Conservation (phyloP, 2,113 vertebrate species). For the Fregata magnificens region DNA sequence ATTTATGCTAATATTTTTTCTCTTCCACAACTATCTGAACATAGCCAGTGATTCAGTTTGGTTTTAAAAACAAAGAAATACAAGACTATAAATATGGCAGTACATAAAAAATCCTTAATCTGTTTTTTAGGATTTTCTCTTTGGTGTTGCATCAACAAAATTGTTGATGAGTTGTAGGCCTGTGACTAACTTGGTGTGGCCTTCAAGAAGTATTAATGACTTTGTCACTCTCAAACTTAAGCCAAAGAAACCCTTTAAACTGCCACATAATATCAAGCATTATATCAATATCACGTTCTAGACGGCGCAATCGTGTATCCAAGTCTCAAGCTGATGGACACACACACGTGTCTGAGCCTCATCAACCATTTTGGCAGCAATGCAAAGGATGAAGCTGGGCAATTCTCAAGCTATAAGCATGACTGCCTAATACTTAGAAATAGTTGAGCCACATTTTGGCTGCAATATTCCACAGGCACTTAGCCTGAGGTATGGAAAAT, state of each 20-base stretch:
- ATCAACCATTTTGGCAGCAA: background rate
- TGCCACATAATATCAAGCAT: background rate
- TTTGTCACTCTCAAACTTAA: background rate
- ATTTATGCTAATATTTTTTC: background rate
- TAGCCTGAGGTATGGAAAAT: constrained; percentile 34
- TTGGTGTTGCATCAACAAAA: background rate
- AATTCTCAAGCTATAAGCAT: background rate
- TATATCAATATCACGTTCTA: background rate
- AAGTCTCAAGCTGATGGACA: background rate
- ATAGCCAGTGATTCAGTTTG: background rate
- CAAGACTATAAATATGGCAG: background rate
- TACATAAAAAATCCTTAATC: background rate
- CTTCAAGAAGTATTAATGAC: background rate
- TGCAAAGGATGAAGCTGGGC: background rate
- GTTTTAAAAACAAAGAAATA: background rate
- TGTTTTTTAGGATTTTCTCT: background rate
- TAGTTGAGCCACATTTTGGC: background rate
- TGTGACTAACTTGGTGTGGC: background rate
- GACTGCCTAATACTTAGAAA: background rate
- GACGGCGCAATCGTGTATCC: background rate
- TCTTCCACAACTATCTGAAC: background rate
- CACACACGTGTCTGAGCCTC: background rate
- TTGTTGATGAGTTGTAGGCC: background rate
- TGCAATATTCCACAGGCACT: background rate
- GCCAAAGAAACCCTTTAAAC: constrained; percentile 19